Evolutionary conservation across 1,140 invertebrate species (phyloP).

Genomic region (Brachystomella parvula): DNA sequence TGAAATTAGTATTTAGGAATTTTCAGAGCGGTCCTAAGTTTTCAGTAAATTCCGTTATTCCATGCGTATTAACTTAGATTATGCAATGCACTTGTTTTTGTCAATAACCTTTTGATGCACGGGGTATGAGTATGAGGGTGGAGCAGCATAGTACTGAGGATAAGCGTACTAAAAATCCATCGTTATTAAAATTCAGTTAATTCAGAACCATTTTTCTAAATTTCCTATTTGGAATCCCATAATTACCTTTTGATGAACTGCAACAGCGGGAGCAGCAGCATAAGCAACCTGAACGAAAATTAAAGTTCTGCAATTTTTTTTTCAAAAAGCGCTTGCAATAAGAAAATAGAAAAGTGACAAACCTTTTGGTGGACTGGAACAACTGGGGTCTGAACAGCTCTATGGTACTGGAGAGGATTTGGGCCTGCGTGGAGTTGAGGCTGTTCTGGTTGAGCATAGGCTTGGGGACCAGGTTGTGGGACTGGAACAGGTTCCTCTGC

Average conservation of each 20-base stretch:
- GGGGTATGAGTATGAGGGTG: too few species aligned
- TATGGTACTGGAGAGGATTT: slow-evolving; percentile 10
- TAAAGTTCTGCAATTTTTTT: slow-evolving; percentile 4
- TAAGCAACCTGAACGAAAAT: slow-evolving; percentile 1
- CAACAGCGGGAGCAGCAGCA: slow-evolving; percentile 23
- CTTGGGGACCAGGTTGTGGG: slow-evolving; percentile 7
- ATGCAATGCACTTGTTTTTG: too few species aligned
- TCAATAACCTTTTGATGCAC: too few species aligned
- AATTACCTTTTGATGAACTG: slow-evolving; percentile 34
- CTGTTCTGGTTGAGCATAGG: background rate
- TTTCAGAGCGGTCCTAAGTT: too few species aligned
- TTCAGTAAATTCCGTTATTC: too few species aligned
- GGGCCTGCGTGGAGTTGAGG: background rate
- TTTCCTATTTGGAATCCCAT: background rate
- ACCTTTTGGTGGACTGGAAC: background rate
- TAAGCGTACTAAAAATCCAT: too few species aligned
- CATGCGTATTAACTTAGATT: too few species aligned
- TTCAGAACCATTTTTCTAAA: background rate
- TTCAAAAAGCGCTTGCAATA: too few species aligned
- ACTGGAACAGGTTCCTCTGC: background rate
- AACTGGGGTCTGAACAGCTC: slow-evolving; percentile 8
- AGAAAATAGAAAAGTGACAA: too few species aligned
- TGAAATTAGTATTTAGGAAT: too few species aligned
- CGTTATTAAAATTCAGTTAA: background rate
- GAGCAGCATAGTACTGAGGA: too few species aligned